Evolutionary conservation across 2,113 vertebrate species (phyloP).

Genomic region (Spilogale gracilis): DNA sequence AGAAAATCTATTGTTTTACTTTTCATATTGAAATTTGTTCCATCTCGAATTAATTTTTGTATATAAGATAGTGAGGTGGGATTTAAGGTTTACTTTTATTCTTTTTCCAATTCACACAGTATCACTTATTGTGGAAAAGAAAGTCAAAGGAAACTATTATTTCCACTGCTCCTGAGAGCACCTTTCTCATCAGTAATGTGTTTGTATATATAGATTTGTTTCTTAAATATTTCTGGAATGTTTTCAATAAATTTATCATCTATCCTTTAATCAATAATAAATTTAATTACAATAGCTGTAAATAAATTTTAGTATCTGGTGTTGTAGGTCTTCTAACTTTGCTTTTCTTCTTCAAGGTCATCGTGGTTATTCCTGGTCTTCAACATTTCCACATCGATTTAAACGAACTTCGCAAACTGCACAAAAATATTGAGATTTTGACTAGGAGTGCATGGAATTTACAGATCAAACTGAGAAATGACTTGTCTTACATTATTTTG

Average conservation of each 20-base stretch:
- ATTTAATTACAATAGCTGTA: neutral
- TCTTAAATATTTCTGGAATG: neutral
- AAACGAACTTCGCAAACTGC: neutral
- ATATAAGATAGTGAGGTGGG: neutral
- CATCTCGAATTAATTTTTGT: slow-evolving; percentile 27
- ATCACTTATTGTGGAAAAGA: neutral
- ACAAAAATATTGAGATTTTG: slow-evolving; percentile 1
- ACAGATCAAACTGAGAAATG: neutral
- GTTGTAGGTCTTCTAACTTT: neutral
- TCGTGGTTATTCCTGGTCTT: neutral
- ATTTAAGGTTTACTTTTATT: neutral
- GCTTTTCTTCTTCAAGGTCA: neutral
- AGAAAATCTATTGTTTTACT: slow-evolving; percentile 26
- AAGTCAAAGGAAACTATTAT: neutral
- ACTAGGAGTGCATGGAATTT: neutral
- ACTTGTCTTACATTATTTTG: neutral
- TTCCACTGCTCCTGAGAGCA: neutral
- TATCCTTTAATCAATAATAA: slow-evolving; percentile 25
- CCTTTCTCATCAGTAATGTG: slow-evolving; percentile 10
- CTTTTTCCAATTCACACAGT: neutral
- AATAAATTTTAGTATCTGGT: neutral
- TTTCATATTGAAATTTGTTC: neutral
- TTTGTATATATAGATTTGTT: neutral
- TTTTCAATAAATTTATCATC: neutral
- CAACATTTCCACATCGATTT: neutral